Evolutionary conservation across 2,888 invertebrate genomes (phyloP).

Genomic region (Drosophila meridiana): DNA sequence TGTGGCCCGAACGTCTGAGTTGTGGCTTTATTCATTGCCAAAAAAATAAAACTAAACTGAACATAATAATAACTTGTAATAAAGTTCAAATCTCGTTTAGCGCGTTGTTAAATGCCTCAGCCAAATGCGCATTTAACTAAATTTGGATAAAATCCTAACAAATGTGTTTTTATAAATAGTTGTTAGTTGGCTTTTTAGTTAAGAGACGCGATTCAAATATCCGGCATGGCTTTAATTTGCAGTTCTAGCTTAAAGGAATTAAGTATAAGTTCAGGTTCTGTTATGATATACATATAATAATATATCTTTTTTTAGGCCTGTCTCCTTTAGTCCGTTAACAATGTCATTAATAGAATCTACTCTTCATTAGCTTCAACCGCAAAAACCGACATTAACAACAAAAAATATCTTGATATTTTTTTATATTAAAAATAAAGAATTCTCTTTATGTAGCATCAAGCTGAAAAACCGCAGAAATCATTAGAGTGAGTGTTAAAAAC

Average conservation of each 20-base stretch:
- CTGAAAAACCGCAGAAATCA: conserved; percentile 58
- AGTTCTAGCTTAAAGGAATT: background rate
- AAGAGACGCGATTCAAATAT: background rate
- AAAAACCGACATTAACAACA: conserved; percentile 39
- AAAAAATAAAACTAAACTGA: conserved; percentile 29
- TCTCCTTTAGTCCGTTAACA: conserved; percentile 1
- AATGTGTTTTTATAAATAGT: conserved; percentile 23
- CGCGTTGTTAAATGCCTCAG: conserved; percentile 13
- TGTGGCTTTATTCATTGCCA: conserved; percentile 32
- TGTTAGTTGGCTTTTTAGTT: conserved; percentile 1
- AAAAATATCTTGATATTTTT: conserved; percentile 8
- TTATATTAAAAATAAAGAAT: background rate
- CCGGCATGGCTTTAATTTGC: background rate
- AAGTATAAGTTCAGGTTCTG: background rate
- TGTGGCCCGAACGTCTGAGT: conserved; percentile 16
- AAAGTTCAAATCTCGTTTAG: conserved; percentile 35
- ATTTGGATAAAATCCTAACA: conserved; percentile 37
- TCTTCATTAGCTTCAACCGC: conserved; percentile 41
- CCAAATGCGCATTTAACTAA: conserved; percentile 21
- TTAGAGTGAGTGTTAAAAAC: conserved; percentile 60
- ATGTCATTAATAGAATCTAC: background rate
- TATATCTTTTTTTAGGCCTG: too few species aligned
- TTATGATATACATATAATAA: background rate
- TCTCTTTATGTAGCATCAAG: conserved; percentile 18
- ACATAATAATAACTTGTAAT: conserved; percentile 48